Conservation (phyloP, 2,113 vertebrate genomes). For the Pygoscelis adeliae region DNA sequence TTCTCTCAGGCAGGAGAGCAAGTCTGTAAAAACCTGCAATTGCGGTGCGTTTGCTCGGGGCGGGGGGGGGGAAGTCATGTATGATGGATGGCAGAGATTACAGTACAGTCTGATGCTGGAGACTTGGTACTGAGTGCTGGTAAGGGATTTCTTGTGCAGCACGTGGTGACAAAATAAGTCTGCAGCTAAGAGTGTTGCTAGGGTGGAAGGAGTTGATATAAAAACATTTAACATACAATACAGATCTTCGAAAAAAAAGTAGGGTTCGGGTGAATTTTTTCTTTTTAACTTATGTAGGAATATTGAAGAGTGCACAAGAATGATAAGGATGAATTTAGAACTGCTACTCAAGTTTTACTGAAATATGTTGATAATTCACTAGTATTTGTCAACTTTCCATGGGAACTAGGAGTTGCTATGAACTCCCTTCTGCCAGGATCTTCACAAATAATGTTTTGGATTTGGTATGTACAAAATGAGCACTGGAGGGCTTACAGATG, state of each 20-base stretch:
- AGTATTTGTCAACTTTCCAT: not conserved
- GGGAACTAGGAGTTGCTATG: not conserved
- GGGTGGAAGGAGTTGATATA: not conserved
- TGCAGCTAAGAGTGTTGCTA: not conserved
- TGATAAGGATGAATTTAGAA: not conserved
- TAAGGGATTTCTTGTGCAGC: not conserved
- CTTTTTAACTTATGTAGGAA: not conserved
- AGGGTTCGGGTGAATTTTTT: not conserved
- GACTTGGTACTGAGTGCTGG: not conserved
- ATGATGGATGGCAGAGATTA: not conserved
- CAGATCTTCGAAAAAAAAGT: not conserved
- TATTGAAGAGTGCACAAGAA: not conserved
- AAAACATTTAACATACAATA: not conserved
- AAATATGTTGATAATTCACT: not conserved
- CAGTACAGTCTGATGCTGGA: not conserved
- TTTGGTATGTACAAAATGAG: not conserved
- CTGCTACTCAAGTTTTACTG: not conserved
- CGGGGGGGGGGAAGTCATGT: fast-evolving
- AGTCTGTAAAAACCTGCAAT: not conserved
- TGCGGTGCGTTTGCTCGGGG: not conserved
- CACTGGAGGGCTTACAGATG: not conserved
- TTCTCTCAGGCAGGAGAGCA: not conserved
- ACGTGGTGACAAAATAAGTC: fast-evolving
- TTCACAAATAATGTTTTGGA: not conserved
- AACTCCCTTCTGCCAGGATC: not conserved